Base-by-base conservation (phyloP, 2,113 vertebrate species). In the Sclerurus mexicanus region DNA sequence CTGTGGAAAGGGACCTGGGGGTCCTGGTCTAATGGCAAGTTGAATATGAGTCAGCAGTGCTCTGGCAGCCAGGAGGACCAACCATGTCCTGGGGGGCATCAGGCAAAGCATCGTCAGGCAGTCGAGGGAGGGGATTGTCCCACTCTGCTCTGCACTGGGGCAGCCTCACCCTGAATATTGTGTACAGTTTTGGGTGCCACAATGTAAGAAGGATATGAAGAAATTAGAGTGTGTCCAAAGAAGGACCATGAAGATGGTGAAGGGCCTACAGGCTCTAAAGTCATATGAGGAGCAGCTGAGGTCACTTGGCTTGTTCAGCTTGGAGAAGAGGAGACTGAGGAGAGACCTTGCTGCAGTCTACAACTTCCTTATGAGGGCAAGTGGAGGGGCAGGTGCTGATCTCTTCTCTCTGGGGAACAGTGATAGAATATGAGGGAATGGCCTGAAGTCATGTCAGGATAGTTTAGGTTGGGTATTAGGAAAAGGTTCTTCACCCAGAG, bases 61-160 rank as follows among this genome's bases (percentile, higher is more conserved):
- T 33, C 52, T 59, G 37, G 52, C 44, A 67, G 33, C 44, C 52
- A 82, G 39, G 52, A 74, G 19, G 33, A 10, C 15, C 18, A 81
- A 0, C 4, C 3, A 0, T 52, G 37, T 30, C 28, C 77, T 28
- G 44, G 14, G 18, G 9, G 0, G 1, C 52, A 67, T 59, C 33
- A 52, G 27, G 37, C 12, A 15, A 18, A 74, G 76, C 59, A 66
- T 50, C 2, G 0, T 1, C 66, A 73, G 14, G 27, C 0, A 0
- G 37, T 33, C 27, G 15, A 39, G 39, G 28, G 55, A 87, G 39
- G 39, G 39, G 55, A 81, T 20, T 74, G 46, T 39, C 28, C 53
- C 0, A 0, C 18, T 74, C 33, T 59, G 44, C 60, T 39, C 37
- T 66, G 68, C 0, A 0, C 52, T 66, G 44, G 14, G 14, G 4